Evolutionary conservation across 2,888 invertebrate species (phyloP).

Genomic region (Tipula helvola): DNA sequence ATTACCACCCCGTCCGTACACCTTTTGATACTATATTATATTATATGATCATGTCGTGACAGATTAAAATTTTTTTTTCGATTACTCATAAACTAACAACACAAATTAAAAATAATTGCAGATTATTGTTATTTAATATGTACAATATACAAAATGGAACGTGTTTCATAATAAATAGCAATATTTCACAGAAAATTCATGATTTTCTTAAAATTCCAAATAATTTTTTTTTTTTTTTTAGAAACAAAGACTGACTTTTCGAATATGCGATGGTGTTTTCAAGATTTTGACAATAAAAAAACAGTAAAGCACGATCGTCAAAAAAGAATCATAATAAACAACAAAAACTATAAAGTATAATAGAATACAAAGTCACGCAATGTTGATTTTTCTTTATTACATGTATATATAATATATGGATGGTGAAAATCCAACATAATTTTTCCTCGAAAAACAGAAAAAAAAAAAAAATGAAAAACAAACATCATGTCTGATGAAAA

Average conservation of each 20-base stretch:
- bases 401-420: not conserved
- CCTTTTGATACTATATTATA: not conserved
- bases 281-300: not conserved
- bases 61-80: not conserved
- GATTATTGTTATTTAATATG: not conserved
- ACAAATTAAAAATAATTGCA: not conserved
- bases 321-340: not conserved
- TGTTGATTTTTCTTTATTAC: constrained; percentile 5
- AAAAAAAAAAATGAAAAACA: not conserved
- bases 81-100: not conserved
- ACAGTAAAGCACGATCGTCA: constrained; percentile 6
- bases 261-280: not conserved
- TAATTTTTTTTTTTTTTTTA: not conserved
- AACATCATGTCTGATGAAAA: not conserved
- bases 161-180: not conserved
- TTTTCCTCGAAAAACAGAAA: not conserved
- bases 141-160: not conserved
- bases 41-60: not conserved
- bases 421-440: not conserved
- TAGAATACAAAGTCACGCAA: constrained; percentile 8
- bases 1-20: not conserved
- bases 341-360: not conserved
- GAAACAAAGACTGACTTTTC: not conserved
- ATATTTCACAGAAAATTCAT: not conserved
- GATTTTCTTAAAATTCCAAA: not conserved